Evolutionary conservation across 2,797 vertebrate genomes (phyloP).

Genomic region (Fistularia tabacaria): DNA sequence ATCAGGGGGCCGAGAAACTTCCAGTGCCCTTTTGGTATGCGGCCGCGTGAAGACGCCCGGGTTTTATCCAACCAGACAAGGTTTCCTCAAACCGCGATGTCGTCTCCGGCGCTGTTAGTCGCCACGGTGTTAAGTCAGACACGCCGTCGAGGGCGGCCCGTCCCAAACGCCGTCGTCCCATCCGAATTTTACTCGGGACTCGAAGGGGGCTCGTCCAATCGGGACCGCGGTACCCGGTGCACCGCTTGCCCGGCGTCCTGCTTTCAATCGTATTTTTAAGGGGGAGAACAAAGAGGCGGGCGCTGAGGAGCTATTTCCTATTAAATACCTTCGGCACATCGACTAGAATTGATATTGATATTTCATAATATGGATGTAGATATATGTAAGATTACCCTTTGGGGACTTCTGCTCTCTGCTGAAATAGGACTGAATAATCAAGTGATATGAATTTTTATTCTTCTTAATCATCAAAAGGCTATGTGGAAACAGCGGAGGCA

Average conservation of each 20-base stretch:
- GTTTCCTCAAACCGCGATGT: too few species aligned
- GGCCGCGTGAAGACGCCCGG: too few species aligned
- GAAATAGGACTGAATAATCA: conserved; percentile 77
- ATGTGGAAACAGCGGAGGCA: conserved; percentile 60
- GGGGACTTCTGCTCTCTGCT: conserved; percentile 65
- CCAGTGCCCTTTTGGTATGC: conserved; percentile 25
- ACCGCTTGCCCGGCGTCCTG: too few species aligned
- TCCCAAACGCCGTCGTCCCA: too few species aligned
- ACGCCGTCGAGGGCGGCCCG: too few species aligned
- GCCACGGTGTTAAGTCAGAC: too few species aligned
- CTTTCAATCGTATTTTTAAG: conserved; percentile 4
- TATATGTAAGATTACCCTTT: conserved; percentile 70
- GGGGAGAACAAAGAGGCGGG: conserved; percentile 3
- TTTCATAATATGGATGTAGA: conserved; percentile 64
- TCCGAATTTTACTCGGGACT: too few species aligned
- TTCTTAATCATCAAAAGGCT: conserved; percentile 71
- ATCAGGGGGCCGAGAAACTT: conserved; percentile 32
- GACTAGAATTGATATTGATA: conserved; percentile 69
- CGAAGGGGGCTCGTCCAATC: too few species aligned
- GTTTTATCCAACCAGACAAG: neutral
- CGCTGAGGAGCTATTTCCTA: conserved; percentile 29
- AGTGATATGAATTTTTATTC: conserved; percentile 78
- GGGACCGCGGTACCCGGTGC: too few species aligned
- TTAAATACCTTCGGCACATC: conserved; percentile 50
- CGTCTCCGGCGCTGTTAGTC: too few species aligned